Percentiles rank a stretch among this genome's conserved stretches.
Conservation (phyloP, 2,113 vertebrate species). For the Nyctibius bracteatus region DNA sequence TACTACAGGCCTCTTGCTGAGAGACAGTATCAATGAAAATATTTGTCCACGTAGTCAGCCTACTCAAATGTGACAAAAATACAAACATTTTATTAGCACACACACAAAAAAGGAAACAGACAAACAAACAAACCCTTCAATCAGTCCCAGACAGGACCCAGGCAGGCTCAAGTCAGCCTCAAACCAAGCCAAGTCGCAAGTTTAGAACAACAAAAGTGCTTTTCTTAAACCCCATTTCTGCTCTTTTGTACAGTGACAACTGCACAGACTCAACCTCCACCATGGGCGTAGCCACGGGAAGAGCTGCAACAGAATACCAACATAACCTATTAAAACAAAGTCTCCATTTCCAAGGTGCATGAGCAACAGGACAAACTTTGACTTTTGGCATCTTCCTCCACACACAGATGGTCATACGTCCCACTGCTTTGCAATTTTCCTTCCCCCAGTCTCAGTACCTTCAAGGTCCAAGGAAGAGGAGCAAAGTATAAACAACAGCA, state of each 20-base stretch:
- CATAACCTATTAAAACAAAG: background rate
- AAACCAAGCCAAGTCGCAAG: background rate
- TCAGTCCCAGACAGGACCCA: background rate
- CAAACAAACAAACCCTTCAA: background rate
- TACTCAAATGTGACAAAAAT: background rate
- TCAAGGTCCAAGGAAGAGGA: background rate
- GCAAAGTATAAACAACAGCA: background rate
- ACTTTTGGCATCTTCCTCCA: background rate
- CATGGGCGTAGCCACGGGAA: background rate
- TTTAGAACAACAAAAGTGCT: background rate
- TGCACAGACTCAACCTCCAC: background rate
- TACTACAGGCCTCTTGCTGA: background rate
- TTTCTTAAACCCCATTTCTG: background rate
- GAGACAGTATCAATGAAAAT: background rate
- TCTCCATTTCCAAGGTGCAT: background rate
- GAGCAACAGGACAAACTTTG: background rate
- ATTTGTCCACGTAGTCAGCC: background rate
- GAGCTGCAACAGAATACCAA: background rate
- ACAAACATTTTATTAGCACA: background rate
- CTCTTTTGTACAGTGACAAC: background rate
- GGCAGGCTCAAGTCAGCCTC: background rate
- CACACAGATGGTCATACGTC: fast-evolving
- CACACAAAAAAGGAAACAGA: background rate
- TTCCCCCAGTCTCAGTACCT: fast-evolving
- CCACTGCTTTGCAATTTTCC: background rate